These are phyloP conservation scores for Ochlodes sylvanus DNA, from an alignment of 2,888 invertebrate species.

Conservation along the genomic window DNA sequence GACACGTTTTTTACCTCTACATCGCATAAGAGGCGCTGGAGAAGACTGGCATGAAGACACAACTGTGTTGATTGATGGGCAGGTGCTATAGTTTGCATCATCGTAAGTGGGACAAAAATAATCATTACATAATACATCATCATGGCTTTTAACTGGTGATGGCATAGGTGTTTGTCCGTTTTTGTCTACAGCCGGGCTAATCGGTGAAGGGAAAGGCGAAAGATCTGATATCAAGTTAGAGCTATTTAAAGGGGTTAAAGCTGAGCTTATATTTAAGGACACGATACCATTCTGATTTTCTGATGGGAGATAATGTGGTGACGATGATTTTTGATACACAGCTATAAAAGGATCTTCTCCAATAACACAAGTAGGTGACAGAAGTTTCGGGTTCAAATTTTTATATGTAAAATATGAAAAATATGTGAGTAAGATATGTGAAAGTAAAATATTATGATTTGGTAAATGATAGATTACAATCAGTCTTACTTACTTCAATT, in stretches of 20 bases:
- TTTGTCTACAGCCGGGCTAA: too few species aligned
- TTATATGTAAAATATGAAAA: too few species aligned
- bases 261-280: conserved; percentile 5
- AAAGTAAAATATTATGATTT: too few species aligned
- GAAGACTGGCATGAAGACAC: too few species aligned
- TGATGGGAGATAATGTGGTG: conserved; percentile 11
- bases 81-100: too few species aligned
- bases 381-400: conserved; percentile 20
- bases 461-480: too few species aligned
- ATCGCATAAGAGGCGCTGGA: background rate
- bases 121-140: conserved; percentile 29
- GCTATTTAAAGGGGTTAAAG: conserved; percentile 6
- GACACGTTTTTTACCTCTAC: conserved; percentile 16
- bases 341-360: conserved; percentile 9
- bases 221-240: conserved; percentile 18
- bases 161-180: conserved; percentile 9
- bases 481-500: too few species aligned
- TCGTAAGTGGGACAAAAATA: conserved; percentile 27
- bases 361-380: background rate
- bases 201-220: too few species aligned
- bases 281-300: conserved; percentile 14
- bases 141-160: conserved; percentile 13
- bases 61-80: too few species aligned
- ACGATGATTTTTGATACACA: background rate
- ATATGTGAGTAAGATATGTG: too few species aligned